Percentiles rank a stretch among this genome's conserved stretches.
Evolutionary conservation across 1,140 invertebrate genomes (phyloP).

Genomic region (Hermetia illucens): DNA sequence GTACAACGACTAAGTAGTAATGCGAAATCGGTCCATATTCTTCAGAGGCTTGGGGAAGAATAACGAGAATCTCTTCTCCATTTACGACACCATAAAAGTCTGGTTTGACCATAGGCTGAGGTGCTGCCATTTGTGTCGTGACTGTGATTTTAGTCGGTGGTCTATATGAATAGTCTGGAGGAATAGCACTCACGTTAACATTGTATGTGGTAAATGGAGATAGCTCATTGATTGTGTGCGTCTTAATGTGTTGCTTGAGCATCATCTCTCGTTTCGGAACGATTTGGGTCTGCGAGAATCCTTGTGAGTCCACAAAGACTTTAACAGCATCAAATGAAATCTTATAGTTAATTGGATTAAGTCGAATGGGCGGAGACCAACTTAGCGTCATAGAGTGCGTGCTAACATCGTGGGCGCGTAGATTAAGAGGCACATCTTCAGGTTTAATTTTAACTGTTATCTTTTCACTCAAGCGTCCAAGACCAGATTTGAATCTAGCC

Average conservation of each 20-base stretch:
- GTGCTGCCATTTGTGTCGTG: conserved; percentile 91
- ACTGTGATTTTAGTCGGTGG: conserved; percentile 89
- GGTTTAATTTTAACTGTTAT: conserved; percentile 78
- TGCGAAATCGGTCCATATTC: conserved; percentile 98
- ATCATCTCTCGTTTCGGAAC: conserved; percentile 60
- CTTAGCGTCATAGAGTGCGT: conserved; percentile 82
- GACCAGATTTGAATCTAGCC: conserved; percentile 56
- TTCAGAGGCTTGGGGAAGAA: conserved; percentile 88
- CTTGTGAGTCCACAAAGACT: conserved; percentile 87
- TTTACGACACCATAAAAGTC: conserved; percentile 82
- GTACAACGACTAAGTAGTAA: conserved; percentile 93
- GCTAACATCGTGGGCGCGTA: conserved; percentile 73
- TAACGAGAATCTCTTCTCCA: conserved; percentile 76
- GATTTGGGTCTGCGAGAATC: conserved; percentile 74
- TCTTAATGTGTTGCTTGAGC: conserved; percentile 50
- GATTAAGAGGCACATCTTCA: conserved; percentile 77
- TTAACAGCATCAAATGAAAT: conserved; percentile 88
- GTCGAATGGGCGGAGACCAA: conserved; percentile 82
- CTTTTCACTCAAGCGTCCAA: conserved; percentile 60
- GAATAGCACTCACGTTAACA: conserved; percentile 84
- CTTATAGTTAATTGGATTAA: conserved; percentile 81
- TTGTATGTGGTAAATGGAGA: conserved; percentile 91
- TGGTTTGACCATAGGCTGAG: conserved; percentile 89
- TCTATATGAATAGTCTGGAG: conserved; percentile 65
- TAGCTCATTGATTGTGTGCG: conserved; percentile 68